Conservation (phyloP, 2,888 invertebrate species). For the Ophion obscuratus region DNA sequence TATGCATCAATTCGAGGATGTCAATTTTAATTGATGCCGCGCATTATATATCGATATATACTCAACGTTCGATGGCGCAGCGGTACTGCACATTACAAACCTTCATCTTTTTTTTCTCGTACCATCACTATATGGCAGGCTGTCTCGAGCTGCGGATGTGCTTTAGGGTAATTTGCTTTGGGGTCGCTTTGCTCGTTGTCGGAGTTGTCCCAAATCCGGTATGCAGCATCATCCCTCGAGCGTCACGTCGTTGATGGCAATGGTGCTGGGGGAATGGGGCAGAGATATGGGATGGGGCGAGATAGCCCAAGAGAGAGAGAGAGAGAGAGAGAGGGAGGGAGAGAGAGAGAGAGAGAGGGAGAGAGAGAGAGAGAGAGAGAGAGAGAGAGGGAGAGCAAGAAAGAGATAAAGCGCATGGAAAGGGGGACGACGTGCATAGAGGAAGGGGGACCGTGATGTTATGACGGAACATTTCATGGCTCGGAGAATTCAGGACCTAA, state of each 20-base stretch:
- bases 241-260: slow-evolving; percentile 68
- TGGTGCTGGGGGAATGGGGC: slow-evolving; percentile 61
- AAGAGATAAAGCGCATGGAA: slow-evolving; percentile 66
- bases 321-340: slow-evolving; percentile 48
- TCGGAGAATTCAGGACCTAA: slow-evolving; percentile 80
- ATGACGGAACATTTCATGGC: slow-evolving; percentile 83
- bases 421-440: slow-evolving; percentile 72
- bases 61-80: slow-evolving; percentile 54
- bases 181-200: slow-evolving; percentile 58
- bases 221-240: slow-evolving; percentile 68
- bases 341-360: slow-evolving; percentile 68
- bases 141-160: slow-evolving; percentile 56
- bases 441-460: slow-evolving; percentile 77
- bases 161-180: slow-evolving; percentile 65
- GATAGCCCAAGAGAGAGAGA: slow-evolving; percentile 25
- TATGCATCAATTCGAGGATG: slow-evolving; percentile 38
- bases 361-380: slow-evolving; percentile 35
- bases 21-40: background rate
- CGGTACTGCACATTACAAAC: slow-evolving; percentile 55
- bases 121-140: slow-evolving; percentile 34
- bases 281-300: slow-evolving; percentile 48
- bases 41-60: slow-evolving; percentile 34
- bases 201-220: slow-evolving; percentile 64
- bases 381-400: slow-evolving; percentile 45
- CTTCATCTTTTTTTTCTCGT: slow-evolving; percentile 53